phyloP scores from a whole-genome alignment of 2,797 vertebrate genomes.

The Phataginus tetradactyla region DNA sequence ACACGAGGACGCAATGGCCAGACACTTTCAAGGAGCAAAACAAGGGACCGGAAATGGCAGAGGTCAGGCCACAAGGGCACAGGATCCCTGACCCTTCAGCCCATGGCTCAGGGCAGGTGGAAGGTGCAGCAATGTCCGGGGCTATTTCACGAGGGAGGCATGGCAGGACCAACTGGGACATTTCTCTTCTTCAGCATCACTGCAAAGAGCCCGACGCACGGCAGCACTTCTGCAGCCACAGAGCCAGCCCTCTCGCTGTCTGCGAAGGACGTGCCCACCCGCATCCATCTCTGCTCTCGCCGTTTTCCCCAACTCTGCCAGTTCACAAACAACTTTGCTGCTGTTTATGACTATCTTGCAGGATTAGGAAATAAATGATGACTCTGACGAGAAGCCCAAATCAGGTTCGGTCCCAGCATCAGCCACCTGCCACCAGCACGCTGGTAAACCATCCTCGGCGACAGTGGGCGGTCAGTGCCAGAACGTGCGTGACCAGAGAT shows the following conservation, averaged over 20 bases:
- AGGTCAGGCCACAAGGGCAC: not conserved
- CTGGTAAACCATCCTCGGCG: accelerated
- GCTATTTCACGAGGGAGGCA: accelerated
- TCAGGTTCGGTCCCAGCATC: not conserved
- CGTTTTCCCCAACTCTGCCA: accelerated
- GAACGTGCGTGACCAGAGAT: accelerated
- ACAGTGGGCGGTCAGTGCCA: accelerated
- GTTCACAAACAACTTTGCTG: not conserved
- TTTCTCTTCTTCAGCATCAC: not conserved
- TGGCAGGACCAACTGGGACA: accelerated
- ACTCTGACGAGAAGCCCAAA: accelerated
- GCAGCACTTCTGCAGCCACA: not conserved
- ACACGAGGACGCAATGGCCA: accelerated
- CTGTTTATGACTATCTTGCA: accelerated
- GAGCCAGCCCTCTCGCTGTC: accelerated
- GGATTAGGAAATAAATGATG: accelerated
- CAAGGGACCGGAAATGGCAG: accelerated
- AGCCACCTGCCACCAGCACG: not conserved
- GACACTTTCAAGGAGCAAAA: accelerated
- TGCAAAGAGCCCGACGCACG: accelerated
- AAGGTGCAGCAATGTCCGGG: accelerated
- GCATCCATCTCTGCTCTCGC: too few species aligned
- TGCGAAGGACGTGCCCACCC: too few species aligned
- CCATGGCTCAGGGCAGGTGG: accelerated
- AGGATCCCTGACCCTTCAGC: not conserved